These are phyloP conservation scores for Grammomys surdaster DNA, from an alignment of 2,113 vertebrate species.

Conservation along the genomic window DNA sequence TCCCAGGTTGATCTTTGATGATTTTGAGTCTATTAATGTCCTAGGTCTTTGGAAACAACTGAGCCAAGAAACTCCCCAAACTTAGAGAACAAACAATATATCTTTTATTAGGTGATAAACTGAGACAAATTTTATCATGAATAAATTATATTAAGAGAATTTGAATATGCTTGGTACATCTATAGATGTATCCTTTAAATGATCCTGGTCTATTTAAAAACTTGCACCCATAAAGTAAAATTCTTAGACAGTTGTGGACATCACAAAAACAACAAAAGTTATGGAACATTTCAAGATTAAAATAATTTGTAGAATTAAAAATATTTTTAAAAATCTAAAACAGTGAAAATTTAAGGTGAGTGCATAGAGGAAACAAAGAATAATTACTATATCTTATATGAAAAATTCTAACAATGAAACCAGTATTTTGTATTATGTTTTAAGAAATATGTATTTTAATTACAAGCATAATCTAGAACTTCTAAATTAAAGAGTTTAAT, in stretches of 20 bases:
- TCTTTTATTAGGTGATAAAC: not conserved
- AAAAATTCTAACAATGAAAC: slow-evolving; percentile 38
- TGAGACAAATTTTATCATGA: not conserved
- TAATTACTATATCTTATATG: not conserved
- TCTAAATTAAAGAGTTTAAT: not conserved
- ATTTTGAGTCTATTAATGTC: not conserved
- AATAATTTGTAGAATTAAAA: not conserved
- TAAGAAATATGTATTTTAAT: slow-evolving; percentile 20
- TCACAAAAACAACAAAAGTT: not conserved
- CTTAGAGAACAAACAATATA: not conserved
- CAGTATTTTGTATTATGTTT: not conserved
- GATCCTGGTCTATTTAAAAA: not conserved
- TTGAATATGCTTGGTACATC: not conserved
- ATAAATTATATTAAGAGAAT: not conserved
- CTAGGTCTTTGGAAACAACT: not conserved
- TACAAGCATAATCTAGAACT: not conserved
- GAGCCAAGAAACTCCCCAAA: not conserved
- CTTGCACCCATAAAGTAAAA: not conserved
- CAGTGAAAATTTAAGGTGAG: not conserved
- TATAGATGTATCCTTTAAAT: not conserved
- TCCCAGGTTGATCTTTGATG: not conserved
- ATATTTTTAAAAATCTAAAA: not conserved
- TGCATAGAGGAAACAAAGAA: not conserved
- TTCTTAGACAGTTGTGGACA: not conserved
- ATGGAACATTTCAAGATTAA: not conserved